Percentiles rank a stretch among this genome's conserved stretches.
Evolutionary conservation across 2,888 invertebrate species (phyloP).

Genomic region (Halictus quadricinctus): DNA sequence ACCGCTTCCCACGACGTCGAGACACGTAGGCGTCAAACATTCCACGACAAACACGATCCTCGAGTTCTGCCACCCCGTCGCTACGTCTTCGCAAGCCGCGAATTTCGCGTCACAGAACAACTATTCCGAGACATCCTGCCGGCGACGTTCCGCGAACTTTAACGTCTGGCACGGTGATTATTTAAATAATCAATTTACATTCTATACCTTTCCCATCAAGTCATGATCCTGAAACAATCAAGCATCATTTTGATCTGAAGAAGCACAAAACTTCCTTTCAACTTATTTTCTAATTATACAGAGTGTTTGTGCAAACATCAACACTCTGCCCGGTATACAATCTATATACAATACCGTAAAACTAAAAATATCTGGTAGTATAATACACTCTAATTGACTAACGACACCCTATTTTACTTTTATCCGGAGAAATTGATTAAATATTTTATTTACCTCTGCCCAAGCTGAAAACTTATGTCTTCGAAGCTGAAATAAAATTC

Average conservation of each 20-base stretch:
- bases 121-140: slow-evolving; percentile 36
- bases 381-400: too few relatives aligned
- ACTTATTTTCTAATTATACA: too few relatives aligned
- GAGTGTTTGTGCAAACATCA: too few relatives aligned
- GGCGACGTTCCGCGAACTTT: not conserved
- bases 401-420: too few relatives aligned
- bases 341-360: too few relatives aligned
- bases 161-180: not conserved
- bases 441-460: too few relatives aligned
- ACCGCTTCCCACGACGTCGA: slow-evolving; percentile 27
- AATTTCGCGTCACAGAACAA: slow-evolving; percentile 40
- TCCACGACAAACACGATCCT: slow-evolving; percentile 40
- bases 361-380: too few relatives aligned
- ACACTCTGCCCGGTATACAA: too few relatives aligned
- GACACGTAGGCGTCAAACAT: slow-evolving; percentile 53
- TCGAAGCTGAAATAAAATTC: not conserved
- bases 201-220: not conserved
- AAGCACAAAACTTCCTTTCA: too few relatives aligned
- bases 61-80: slow-evolving; percentile 17
- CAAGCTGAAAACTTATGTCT: not conserved
- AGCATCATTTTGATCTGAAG: too few relatives aligned
- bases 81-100: slow-evolving; percentile 17
- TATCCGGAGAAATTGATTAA: too few relatives aligned
- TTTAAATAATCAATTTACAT: not conserved
- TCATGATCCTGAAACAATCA: not conserved